Evolutionary conservation across 2,113 vertebrate species (phyloP).

Genomic region (Ctenomys sociabilis): DNA sequence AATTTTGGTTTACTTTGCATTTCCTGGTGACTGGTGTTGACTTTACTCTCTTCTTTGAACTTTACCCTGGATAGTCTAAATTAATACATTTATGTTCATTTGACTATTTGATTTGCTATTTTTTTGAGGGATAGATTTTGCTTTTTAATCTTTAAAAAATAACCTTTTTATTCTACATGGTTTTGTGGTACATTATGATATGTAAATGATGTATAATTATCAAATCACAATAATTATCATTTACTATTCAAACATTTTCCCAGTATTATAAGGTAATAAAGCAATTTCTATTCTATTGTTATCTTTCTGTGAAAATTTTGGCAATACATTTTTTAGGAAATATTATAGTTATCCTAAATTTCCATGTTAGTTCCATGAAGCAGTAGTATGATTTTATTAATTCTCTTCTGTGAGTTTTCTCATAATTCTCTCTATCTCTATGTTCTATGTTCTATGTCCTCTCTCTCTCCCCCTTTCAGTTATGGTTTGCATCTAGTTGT

Average conservation of each 20-base stretch:
- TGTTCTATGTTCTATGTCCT: background rate
- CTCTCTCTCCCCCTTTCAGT: background rate
- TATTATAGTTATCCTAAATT: background rate
- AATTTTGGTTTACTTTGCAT: background rate
- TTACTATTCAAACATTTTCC: background rate
- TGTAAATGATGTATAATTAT: background rate
- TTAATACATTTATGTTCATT: background rate
- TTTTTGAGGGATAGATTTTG: slow-evolving; percentile 42
- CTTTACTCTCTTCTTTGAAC: background rate
- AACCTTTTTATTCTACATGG: background rate
- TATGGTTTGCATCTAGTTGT: too few relatives aligned
- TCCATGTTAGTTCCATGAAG: background rate
- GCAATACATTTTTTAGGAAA: slow-evolving; percentile 19
- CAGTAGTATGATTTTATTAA: background rate
- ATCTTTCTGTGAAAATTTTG: slow-evolving; percentile 1
- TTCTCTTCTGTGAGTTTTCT: background rate
- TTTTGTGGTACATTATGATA: background rate
- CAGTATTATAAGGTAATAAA: background rate
- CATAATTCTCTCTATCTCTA: background rate
- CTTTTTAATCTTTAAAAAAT: background rate
- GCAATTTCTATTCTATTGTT: slow-evolving; percentile 29
- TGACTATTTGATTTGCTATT: background rate
- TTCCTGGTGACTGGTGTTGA: background rate
- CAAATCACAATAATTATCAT: background rate
- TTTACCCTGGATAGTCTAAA: background rate